Conservation (phyloP, 2,888 invertebrate genomes). For the Megaustenia siamemsis region DNA sequence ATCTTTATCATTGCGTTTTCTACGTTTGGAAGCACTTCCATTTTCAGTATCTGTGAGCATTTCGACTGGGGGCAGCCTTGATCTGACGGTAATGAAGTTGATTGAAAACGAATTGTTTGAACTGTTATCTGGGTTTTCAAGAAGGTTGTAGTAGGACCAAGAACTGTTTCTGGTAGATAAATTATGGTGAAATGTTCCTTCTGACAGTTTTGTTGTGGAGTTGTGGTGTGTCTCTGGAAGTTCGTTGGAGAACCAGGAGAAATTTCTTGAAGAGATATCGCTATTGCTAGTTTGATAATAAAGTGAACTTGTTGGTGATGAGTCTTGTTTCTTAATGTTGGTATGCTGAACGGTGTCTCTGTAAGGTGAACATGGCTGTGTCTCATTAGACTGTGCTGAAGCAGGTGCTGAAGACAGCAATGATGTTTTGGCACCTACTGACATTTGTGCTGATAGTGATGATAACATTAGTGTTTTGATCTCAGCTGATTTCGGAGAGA, state of each 20-base stretch:
- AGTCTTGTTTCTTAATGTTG: not conserved
- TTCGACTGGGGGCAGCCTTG: not conserved
- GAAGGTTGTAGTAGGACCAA: constrained; percentile 15
- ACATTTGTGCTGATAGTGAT: not conserved
- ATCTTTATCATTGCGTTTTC: not conserved
- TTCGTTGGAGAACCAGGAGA: constrained; percentile 14
- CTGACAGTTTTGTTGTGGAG: not conserved
- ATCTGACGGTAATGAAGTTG: not conserved
- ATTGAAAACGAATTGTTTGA: not conserved
- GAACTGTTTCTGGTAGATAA: constrained; percentile 4
- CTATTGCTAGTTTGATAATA: not conserved
- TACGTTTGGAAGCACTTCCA: not conserved
- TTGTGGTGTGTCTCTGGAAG: not conserved
- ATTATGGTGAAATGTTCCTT: too few relatives aligned
- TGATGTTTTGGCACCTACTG: too few relatives aligned
- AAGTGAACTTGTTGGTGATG: not conserved
- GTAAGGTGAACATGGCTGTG: not conserved
- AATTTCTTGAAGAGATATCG: not conserved
- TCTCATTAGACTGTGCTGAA: not conserved
- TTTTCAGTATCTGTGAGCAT: not conserved
- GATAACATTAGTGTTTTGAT: not conserved
- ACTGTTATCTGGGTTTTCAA: not conserved
- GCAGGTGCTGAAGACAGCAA: not conserved
- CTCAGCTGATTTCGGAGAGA: not conserved
- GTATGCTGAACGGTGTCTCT: not conserved